Percentiles rank a stretch among this genome's conserved stretches.
These are phyloP conservation scores for Drosophila malerkotliana DNA, from an alignment of 1,140 invertebrate genomes.

Conservation along the genomic window DNA sequence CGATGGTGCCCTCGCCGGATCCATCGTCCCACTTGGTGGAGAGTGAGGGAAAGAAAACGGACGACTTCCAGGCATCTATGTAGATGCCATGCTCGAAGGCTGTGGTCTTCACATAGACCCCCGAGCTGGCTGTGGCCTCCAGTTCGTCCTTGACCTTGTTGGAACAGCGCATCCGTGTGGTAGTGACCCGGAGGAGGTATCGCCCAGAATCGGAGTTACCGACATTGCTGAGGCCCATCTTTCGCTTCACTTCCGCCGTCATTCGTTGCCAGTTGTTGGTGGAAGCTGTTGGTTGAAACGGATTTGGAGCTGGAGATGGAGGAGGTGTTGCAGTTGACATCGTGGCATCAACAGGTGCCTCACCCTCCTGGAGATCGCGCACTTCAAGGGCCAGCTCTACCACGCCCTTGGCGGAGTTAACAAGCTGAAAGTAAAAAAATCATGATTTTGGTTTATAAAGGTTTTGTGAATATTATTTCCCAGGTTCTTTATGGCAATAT, in stretches of 20 bases:
- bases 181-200: constrained; percentile 67
- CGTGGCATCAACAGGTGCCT: not conserved
- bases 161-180: constrained; percentile 77
- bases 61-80: constrained; percentile 90
- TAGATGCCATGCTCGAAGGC: constrained; percentile 88
- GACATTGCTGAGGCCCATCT: constrained; percentile 76
- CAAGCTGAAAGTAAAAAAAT: constrained; percentile 44
- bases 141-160: constrained; percentile 83
- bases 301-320: not conserved
- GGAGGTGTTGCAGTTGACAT: constrained; percentile 2
- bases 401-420: constrained; percentile 72
- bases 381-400: constrained; percentile 74
- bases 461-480: not conserved
- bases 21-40: constrained; percentile 86
- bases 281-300: not conserved
- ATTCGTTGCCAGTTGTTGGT: constrained; percentile 73
- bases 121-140: constrained; percentile 65
- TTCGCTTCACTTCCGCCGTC: constrained; percentile 70
- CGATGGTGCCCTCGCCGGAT: constrained; percentile 76
- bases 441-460: not conserved
- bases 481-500: not conserved
- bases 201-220: constrained; percentile 21
- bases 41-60: constrained; percentile 88
- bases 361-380: constrained; percentile 58
- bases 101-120: constrained; percentile 90